phyloP scores from a whole-genome alignment of 2,797 vertebrate genomes.

The Sebastes iracundus region DNA sequence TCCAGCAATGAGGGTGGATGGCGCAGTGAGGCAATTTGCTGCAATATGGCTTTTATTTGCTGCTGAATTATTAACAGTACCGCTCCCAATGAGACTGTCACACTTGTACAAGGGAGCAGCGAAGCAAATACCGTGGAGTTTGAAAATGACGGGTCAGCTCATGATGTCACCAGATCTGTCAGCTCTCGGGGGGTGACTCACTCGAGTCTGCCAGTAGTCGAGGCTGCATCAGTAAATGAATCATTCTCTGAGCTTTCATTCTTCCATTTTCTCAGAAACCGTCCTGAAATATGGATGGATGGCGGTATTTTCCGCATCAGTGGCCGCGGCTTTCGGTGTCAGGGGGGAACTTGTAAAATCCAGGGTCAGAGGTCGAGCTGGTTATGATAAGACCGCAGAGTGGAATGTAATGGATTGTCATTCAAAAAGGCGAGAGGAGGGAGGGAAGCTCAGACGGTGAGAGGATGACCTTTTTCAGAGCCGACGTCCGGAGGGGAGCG shows the following conservation, averaged over 20 bases:
- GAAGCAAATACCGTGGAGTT: neutral
- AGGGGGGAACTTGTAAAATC: conserved; percentile 14
- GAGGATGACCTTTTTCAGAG: conserved; percentile 24
- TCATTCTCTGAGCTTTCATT: conserved; percentile 45
- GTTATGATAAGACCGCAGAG: conserved; percentile 14
- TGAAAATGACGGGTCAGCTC: conserved; percentile 21
- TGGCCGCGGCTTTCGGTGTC: neutral
- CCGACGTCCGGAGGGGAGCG: neutral
- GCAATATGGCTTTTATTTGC: conserved; percentile 63
- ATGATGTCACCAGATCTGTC: conserved; percentile 54
- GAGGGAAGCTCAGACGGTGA: neutral
- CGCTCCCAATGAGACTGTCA: conserved; percentile 15
- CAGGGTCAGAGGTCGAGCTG: conserved; percentile 34
- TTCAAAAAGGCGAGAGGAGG: conserved; percentile 1
- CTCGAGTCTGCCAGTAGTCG: conserved; percentile 12
- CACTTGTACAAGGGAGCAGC: conserved; percentile 5
- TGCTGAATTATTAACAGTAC: conserved; percentile 56
- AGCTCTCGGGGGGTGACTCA: conserved; percentile 40
- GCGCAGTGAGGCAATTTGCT: conserved; percentile 52
- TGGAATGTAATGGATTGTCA: conserved; percentile 31
- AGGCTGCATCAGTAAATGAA: conserved; percentile 41
- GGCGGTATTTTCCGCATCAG: conserved; percentile 23
- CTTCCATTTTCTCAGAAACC: conserved; percentile 45
- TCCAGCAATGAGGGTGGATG: conserved; percentile 35
- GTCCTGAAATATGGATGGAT: conserved; percentile 44